Evolutionary conservation across 2,888 invertebrate species (phyloP), one percentile per base, ranked within the genome.

Genomic region (Schizotus pectinicornis): DNA sequence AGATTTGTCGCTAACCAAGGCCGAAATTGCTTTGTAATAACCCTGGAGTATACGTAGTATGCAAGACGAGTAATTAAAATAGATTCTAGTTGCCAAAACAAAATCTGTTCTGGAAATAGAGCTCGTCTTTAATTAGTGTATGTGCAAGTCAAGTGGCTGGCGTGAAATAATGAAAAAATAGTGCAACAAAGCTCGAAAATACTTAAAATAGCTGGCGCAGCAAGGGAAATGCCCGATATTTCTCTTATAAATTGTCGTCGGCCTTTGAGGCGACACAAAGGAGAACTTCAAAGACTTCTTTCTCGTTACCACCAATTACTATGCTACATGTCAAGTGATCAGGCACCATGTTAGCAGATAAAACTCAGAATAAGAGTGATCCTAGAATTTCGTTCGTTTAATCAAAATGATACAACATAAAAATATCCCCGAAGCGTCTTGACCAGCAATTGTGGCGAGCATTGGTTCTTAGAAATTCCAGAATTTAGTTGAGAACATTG

Each of bases 281-380:
- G 42, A 36, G 45, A 52, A 59, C 62, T 59, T 62, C 62, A 62
- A 62, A 62, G 62, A 56, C 46, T 62, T 62, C 61, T 61, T 59
- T 59, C 56, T 56, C 62, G 59, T 62, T 62, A 59, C 59, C 59
- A 62, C 59, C 62, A 59, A 62, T 62, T 62, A 62, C 55, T 61
- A 49, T 58, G 61, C 61, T 56, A 52, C 59, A 59, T 53, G 62
- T 59, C 59, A 53, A 56, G 53, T 46, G 52, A 56, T 62, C 59
- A 52, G 62, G 55, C 57, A 54, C 53, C 49, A 61, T 43, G 50
- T 55, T 51, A 56, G 34, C 51, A 49, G 54, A 59, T 59, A 48
- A 48, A 59, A n/a, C n/a, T n/a, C n/a, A n/a, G n/a, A n/a, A n/a
- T n/a, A n/a, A n/a, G n/a, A 59, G 54, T 59, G 42, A 54, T 36